Evolutionary conservation across 2,113 vertebrate genomes (phyloP), one percentile per base, ranked within the genome.

Genomic region (Silurus meridionalis): DNA sequence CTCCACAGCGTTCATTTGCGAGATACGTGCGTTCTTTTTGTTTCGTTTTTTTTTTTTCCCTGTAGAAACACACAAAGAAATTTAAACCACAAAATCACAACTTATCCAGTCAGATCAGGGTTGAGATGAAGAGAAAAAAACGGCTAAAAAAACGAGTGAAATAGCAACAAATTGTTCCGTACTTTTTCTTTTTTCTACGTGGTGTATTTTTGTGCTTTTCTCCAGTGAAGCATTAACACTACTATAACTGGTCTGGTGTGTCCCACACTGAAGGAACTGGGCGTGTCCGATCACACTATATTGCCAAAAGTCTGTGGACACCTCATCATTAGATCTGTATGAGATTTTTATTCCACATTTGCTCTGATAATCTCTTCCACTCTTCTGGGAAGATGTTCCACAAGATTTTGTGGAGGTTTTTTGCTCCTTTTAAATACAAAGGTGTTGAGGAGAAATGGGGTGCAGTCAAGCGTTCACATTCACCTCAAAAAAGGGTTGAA

Each of bases 1-100:
- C 92, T 95, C 94, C 90, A 95, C 95, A 94, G 94, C 93, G 92
- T 94, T 93, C 94, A 86, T 94, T 96, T 90, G 91, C 90, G 92
- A 95, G 93, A 93, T 94, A 94, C 93, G 93, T 94, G 93, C 95
- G 93, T 93, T 58, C 57, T 58, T 58, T 58, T 15, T 58, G 11
- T 58, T 15, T 58, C 2, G 11, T 15, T 58, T 58, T 74, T 48
- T 86, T 64, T 58, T 74, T 1, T 9, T 46, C 69, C 60, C 7
- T 8, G 5, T 58, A 66, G 55, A 67, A 67, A 48, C 50, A 58
- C n/a, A 58, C 11, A 53, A 19, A 46, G 19, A 55, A 55, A 58
- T 2, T 19, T 11, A 48, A 60, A 46, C 55, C 57, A 17, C 69
- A 48, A 46, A 80, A 60, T n/a, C 6, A 25, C n/a, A 25, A 77